These are phyloP conservation scores for Enchytraeus crypticus DNA, from an alignment of 2,888 invertebrate species.

Conservation along the genomic window DNA sequence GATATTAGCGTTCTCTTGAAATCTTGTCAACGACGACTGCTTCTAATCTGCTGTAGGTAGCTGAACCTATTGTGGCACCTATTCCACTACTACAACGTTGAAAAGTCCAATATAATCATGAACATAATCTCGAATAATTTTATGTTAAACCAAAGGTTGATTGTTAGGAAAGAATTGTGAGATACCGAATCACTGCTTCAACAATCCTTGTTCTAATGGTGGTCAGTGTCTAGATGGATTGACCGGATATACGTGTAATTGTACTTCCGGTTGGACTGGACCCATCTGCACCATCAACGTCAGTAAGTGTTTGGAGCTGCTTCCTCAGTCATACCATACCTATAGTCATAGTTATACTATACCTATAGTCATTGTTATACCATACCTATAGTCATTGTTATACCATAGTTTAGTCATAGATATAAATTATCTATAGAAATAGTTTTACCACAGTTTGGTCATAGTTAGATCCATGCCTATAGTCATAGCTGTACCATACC, in stretches of 20 bases:
- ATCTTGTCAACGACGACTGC: too few relatives aligned
- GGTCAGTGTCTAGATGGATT: constrained; percentile 17
- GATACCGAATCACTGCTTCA: constrained; percentile 18
- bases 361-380: too few relatives aligned
- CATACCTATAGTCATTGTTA: too few relatives aligned
- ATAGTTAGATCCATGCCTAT: too few relatives aligned
- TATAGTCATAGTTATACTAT: too few relatives aligned
- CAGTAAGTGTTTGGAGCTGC: constrained; percentile 10
- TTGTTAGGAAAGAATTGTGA: constrained; percentile 26
- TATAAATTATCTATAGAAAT: not conserved
- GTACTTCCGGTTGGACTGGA: constrained; percentile 21
- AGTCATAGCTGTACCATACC: too few relatives aligned
- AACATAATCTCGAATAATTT: not conserved
- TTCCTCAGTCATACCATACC: too few relatives aligned
- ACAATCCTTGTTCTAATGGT: constrained; percentile 20
- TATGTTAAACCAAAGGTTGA: not conserved
- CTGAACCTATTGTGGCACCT: too few relatives aligned
- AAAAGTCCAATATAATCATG: too few relatives aligned
- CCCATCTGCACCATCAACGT: constrained; percentile 2
- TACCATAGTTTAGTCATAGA: not conserved
- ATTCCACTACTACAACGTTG: too few relatives aligned
- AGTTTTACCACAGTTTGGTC: not conserved
- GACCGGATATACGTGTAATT: constrained; percentile 15
- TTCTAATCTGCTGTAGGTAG: too few relatives aligned
- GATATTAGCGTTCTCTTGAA: too few relatives aligned